Base-by-base conservation (phyloP, 1,140 invertebrate species). In the Lepidotrigona ventralis region DNA sequence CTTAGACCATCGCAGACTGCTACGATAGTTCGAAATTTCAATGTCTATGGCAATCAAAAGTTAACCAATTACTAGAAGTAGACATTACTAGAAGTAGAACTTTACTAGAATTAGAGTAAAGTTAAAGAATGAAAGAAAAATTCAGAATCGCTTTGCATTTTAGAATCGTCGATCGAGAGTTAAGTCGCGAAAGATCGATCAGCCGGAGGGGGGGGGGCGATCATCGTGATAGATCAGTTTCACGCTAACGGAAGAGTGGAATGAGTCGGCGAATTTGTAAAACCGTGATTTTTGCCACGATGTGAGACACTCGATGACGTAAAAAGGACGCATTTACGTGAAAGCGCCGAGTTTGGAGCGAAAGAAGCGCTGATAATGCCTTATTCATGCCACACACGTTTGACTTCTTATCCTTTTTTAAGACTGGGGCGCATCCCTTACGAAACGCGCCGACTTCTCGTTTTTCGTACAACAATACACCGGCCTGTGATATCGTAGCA, bases 341-440 rank as follows among this genome's bases (percentile, higher is more conserved):
- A 78, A 54, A 78, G 81, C 63, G 17, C 63, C 56, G 26, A 8
- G 26, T 66, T 33, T 19, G 15, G 11, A 54, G 69, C 60, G 68
- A 81, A 63, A 83, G 54, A 54, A 75, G 66, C 68, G 60, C 66
- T 78, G 81, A 78, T 68, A 77, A 83, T 83, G 68, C 66, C 78
- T 83, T 83, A 83, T 83, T 78, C 81, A 71, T 83, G 75, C 81
- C 81, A 71, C 56, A 66, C 56, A 66, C 81, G 54, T 83, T 58
- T 69, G 46, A 83, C 66, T 83, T 71, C 66, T 83, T 83, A 78
- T 83, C 66, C 74, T 69, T 83, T 46, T 78, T 83, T 83, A 78
- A 70, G 66, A 26, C 74, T 4, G 54, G 66, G 60, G 73, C 60
- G 54, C 81, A 54, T 26, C 54, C 54, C 81, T 33, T 71, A 15